These are phyloP conservation scores for Hassar affinis DNA, from an alignment of 2,113 vertebrate species.

Conservation along the genomic window DNA sequence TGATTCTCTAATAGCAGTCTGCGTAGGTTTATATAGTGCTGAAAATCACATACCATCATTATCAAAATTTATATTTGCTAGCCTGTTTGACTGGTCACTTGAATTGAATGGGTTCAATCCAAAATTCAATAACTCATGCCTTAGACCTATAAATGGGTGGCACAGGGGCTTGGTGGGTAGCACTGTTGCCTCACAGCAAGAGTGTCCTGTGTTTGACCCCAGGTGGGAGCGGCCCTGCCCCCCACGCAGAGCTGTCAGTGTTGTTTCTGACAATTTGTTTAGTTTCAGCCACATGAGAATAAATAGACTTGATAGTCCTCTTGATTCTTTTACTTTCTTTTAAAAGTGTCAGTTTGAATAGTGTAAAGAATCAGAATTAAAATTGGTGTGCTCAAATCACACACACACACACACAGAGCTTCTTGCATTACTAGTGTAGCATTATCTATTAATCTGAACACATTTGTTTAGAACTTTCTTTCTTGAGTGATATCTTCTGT, in stretches of 20 bases:
- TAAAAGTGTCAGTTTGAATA: background rate
- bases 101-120: background rate
- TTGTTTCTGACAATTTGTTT: constrained; percentile 1
- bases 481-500: background rate
- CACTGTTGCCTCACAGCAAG: too few species aligned
- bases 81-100: background rate
- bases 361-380: background rate
- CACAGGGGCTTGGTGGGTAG: too few species aligned
- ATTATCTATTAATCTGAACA: background rate
- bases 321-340: background rate
- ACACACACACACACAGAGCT: background rate
- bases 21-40: background rate
- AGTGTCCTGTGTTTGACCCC: background rate
- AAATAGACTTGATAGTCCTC: background rate
- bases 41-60: background rate
- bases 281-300: background rate
- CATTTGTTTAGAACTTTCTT: background rate
- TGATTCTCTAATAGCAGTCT: background rate
- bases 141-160: background rate
- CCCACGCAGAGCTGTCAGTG: too few species aligned
- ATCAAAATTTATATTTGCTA: background rate
- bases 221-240: too few species aligned
- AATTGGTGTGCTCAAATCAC: background rate
- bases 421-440: background rate
- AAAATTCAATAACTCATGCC: background rate